Evolutionary conservation across 1,140 invertebrate genomes (phyloP).

Genomic region (Bradysia coprophila): DNA sequence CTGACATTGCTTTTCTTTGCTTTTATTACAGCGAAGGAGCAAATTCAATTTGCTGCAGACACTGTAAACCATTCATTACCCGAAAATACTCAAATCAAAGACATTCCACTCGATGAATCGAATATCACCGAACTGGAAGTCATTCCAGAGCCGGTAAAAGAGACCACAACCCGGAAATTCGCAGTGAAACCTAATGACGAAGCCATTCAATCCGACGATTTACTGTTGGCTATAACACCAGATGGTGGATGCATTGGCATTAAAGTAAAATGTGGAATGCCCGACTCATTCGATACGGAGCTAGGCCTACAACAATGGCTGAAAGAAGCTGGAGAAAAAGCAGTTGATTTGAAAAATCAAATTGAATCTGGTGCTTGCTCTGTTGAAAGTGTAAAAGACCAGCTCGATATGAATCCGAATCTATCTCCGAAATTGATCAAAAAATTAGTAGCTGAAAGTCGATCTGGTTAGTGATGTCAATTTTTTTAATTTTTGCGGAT

Average conservation of each 20-base stretch:
- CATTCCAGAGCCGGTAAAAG: no score
- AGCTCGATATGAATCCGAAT: slow-evolving; percentile 33
- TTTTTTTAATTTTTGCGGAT: no score
- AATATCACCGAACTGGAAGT: no score
- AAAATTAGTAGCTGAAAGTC: slow-evolving; percentile 25
- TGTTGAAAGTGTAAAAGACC: slow-evolving; percentile 31
- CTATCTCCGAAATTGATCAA: slow-evolving; percentile 27
- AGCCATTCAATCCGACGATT: no score
- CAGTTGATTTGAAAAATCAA: slow-evolving; percentile 21
- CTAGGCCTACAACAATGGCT: slow-evolving; percentile 36
- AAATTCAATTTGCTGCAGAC: no score
- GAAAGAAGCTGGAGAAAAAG: slow-evolving; percentile 32
- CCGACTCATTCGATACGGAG: slow-evolving; percentile 26
- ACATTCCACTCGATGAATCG: no score
- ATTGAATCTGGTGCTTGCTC: slow-evolving; percentile 33
- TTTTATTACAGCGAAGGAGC: no score
- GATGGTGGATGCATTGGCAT: slow-evolving; percentile 37
- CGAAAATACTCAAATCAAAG: no score
- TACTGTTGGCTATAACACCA: slow-evolving; percentile 34
- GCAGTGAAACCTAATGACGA: no score
- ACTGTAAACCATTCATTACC: no score
- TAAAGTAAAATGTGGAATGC: slow-evolving; percentile 29
- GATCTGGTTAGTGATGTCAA: slow-evolving; percentile 22
- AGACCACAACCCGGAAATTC: no score
- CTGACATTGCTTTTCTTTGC: no score